Conservation (phyloP, 1,140 invertebrate genomes). For the Drosophila serrata region DNA sequence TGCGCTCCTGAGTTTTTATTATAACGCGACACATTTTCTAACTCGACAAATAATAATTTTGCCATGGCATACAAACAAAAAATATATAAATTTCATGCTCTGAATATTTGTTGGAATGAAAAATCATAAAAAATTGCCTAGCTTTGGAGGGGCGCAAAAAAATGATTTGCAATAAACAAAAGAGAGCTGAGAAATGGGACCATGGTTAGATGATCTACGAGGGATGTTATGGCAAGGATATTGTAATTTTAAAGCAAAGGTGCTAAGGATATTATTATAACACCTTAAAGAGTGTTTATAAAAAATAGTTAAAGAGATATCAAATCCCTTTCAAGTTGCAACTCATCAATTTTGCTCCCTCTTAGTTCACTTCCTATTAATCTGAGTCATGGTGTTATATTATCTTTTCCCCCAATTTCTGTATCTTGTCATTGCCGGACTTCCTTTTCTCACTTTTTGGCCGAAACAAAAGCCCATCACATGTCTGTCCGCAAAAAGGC, state of each 20-base stretch:
- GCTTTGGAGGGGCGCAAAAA: slow-evolving; percentile 15
- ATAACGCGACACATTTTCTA: slow-evolving; percentile 71
- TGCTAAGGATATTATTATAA: too few species aligned
- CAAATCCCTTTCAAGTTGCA: background rate
- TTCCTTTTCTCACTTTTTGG: slow-evolving; percentile 1
- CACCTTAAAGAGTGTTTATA: too few species aligned
- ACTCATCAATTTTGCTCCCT: background rate
- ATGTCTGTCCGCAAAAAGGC: slow-evolving; percentile 13
- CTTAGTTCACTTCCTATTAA: background rate
- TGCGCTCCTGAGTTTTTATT: slow-evolving; percentile 44
- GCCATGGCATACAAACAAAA: slow-evolving; percentile 45
- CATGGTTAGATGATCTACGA: slow-evolving; percentile 12
- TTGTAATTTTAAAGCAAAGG: background rate
- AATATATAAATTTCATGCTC: slow-evolving; percentile 76
- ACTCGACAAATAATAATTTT: slow-evolving; percentile 78
- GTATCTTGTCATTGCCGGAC: slow-evolving; percentile 4
- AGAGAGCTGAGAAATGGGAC: slow-evolving; percentile 45
- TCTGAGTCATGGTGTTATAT: slow-evolving; percentile 6
- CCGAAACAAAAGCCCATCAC: background rate
- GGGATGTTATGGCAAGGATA: background rate
- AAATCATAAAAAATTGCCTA: slow-evolving; percentile 59
- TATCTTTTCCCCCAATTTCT: slow-evolving; percentile 5
- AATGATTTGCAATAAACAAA: slow-evolving; percentile 74
- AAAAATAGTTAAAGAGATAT: background rate
- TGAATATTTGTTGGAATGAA: slow-evolving; percentile 65